Evolutionary conservation across 2,888 invertebrate species (phyloP).

Genomic region (Ochropleura leucogaster): DNA sequence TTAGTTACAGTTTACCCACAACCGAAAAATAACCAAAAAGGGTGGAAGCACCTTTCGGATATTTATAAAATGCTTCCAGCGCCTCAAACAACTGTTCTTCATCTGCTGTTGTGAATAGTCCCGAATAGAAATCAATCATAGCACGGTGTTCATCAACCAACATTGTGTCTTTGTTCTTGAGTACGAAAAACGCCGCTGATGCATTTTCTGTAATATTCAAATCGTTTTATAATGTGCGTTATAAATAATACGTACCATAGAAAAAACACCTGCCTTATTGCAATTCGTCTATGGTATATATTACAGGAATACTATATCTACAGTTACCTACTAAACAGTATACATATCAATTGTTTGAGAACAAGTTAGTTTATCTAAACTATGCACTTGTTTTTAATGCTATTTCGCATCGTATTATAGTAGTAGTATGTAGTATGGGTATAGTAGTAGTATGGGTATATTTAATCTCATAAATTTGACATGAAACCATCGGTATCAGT

Average conservation of each 20-base stretch:
- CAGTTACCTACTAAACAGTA: too few species aligned
- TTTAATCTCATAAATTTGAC: too few species aligned
- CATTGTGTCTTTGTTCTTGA: not conserved
- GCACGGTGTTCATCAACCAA: accelerated
- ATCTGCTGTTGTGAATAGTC: not conserved
- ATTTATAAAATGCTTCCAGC: slow-evolving; percentile 1
- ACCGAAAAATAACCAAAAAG: too few species aligned
- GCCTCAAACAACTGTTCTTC: not conserved
- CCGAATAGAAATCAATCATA: not conserved
- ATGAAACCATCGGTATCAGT: not conserved
- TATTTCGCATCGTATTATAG: not conserved
- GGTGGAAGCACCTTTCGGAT: not conserved
- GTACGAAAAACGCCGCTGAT: not conserved
- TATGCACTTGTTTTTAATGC: not conserved
- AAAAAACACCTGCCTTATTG: not conserved
- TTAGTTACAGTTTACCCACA: too few species aligned
- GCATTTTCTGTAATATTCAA: not conserved
- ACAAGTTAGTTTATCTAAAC: not conserved
- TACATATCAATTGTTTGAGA: not conserved
- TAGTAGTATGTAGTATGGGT: too few species aligned
- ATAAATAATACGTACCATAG: not conserved
- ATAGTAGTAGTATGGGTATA: too few species aligned
- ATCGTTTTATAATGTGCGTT: not conserved
- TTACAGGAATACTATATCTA: too few species aligned
- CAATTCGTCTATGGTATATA: too few species aligned